Base-by-base conservation (phyloP, 2,113 vertebrate genomes). In the Meleagris gallopavo region DNA sequence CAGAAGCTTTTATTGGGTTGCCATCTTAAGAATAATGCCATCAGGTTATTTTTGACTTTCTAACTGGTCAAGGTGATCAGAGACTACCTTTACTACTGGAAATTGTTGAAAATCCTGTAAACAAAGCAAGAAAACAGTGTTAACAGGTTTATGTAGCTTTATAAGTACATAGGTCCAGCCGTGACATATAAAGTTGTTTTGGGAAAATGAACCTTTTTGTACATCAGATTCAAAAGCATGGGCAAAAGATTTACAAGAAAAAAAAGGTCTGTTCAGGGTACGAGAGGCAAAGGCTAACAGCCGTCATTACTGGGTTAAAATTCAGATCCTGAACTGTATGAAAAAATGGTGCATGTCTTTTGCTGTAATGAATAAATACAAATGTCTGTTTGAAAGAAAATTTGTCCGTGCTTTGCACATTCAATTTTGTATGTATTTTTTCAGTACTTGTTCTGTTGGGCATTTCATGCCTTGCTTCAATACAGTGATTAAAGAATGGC, bases 191-290 rank as follows among this genome's bases (percentile, higher is more conserved):
- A 90, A 45, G 66, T 3, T 93, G 41, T 32, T 24, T 20, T 73
- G 64, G 40, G 45, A 94, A 95, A 90, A 88, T 15, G 6, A 77
- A 62, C 45, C 3, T 92, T 62, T 92, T 45, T 90, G 61, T 74
- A 50, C 34, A 11, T 86, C 62, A 29, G 32, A 38, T n/a, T 84
- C 20, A 81, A 65, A 72, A 90, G 34, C 32, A 29, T 12, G 13
- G 69, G 46, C n/a, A 62, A 78, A 64, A 94, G 25, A 32, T 32
- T 45, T 17, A 30, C 6, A 12, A 57, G 10, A 29, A 22, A 57
- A 57, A 17, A 27, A n/a, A 17, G 17, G 13, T 70, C 50, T 60
- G 2, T 67, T 73, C 40, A 72, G 27, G 34, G 30, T 74, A 14
- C 16, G 50, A 54, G 46, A 61, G 19, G 22, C 0, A 0, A 86